phyloP scores from a whole-genome alignment of 2,888 invertebrate genomes.

The Diploptera punctata region DNA sequence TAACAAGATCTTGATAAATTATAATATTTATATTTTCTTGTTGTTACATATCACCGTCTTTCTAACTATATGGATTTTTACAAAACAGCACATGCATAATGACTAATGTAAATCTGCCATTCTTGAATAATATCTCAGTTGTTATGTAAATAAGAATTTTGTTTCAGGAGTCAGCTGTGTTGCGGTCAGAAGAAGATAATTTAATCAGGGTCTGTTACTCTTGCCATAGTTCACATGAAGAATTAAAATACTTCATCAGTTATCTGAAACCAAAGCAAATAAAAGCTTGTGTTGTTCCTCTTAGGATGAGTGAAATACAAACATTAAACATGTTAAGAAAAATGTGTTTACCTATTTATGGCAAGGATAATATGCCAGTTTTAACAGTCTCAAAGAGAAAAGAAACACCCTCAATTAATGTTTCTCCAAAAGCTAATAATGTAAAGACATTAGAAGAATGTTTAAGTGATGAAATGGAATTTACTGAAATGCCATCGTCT shows the following conservation, averaged over 20 bases:
- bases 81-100: not conserved
- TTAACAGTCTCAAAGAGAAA: not conserved
- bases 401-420: no score
- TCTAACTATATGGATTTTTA: not conserved
- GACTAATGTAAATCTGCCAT: not conserved
- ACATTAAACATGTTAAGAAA: not conserved
- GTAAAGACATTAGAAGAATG: not conserved
- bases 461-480: not conserved
- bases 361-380: not conserved
- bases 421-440: not conserved
- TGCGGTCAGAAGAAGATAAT: not conserved
- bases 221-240: constrained; percentile 3
- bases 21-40: not conserved
- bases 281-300: constrained; percentile 7
- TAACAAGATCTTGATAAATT: no score
- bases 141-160: no score
- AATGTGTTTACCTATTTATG: not conserved
- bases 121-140: no score
- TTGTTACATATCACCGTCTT: not conserved
- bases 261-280: constrained; percentile 18
- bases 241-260: constrained; percentile 9
- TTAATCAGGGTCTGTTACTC: constrained; percentile 2
- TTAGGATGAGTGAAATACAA: not conserved
- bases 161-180: constrained; percentile 4
- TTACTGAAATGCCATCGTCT: not conserved